Percentiles rank a stretch among this genome's conserved stretches.
phyloP scores from a whole-genome alignment of 2,797 vertebrate genomes.

The Gymnothorax javanicus region DNA sequence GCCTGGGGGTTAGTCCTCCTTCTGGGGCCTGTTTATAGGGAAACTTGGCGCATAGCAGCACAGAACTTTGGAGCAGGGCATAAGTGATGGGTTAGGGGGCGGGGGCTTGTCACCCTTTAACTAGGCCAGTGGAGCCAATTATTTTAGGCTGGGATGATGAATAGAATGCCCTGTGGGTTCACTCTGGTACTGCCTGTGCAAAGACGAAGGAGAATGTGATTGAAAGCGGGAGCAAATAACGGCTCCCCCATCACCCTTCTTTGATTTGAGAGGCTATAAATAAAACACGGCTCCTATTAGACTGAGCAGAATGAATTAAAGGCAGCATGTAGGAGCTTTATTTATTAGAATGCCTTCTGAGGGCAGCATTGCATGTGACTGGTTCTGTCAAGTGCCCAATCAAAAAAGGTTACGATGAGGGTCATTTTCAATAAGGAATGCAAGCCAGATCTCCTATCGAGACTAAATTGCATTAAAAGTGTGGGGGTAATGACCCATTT shows the following conservation, averaged over 20 bases:
- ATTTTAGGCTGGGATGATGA: constrained; percentile 40
- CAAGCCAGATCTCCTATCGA: too few species aligned
- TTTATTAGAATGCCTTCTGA: background rate
- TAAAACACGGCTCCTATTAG: constrained; percentile 14
- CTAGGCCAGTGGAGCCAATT: constrained; percentile 34
- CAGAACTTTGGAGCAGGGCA: constrained; percentile 23
- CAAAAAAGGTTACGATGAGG: too few species aligned
- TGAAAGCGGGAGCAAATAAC: constrained; percentile 22
- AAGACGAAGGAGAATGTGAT: constrained; percentile 30
- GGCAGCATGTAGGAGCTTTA: background rate
- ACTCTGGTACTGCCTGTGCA: constrained; percentile 21
- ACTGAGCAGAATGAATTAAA: constrained; percentile 16
- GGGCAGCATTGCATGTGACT: too few species aligned
- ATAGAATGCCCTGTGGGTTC: constrained; percentile 35
- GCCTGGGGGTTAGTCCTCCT: background rate
- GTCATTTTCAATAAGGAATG: too few species aligned
- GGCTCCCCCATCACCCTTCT: background rate
- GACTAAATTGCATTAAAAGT: too few species aligned
- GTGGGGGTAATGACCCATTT: too few species aligned
- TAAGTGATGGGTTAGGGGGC: background rate
- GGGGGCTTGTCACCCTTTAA: constrained; percentile 34
- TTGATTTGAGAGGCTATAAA: constrained; percentile 25
- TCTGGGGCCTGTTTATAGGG: background rate
- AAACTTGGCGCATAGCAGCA: background rate
- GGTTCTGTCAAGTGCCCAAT: too few species aligned